Percentiles rank a stretch among this genome's conserved stretches.
Conservation (phyloP, 2,888 invertebrate species). For the Subacronicta megacephala region DNA sequence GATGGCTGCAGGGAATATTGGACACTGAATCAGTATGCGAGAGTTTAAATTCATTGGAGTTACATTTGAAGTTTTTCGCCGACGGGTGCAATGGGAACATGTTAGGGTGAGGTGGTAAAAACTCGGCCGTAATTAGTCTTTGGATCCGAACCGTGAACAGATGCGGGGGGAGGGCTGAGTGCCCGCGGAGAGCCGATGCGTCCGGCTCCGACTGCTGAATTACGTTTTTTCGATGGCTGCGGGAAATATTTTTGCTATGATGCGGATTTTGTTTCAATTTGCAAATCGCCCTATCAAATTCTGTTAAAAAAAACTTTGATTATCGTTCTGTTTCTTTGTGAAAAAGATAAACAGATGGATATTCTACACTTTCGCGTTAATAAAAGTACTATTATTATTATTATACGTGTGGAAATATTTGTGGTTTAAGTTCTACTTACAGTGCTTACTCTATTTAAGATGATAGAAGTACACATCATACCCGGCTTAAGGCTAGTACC, state of each 20-base stretch:
- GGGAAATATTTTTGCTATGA: slow-evolving; percentile 52
- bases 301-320: slow-evolving; percentile 4
- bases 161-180: slow-evolving; percentile 64
- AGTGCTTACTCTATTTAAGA: slow-evolving; percentile 3
- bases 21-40: slow-evolving; percentile 65
- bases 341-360: no score
- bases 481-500: no score
- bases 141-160: slow-evolving; percentile 79
- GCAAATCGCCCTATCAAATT: slow-evolving; percentile 13
- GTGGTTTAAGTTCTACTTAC: not conserved
- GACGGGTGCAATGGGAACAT: slow-evolving; percentile 72
- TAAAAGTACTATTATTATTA: no score
- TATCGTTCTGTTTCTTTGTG: no score
- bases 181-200: slow-evolving; percentile 63
- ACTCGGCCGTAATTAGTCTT: slow-evolving; percentile 84
- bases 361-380: no score
- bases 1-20: slow-evolving; percentile 61
- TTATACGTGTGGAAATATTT: not conserved
- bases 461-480: no score
- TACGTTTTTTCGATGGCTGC: slow-evolving; percentile 60
- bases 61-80: slow-evolving; percentile 66
- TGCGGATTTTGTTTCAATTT: slow-evolving; percentile 51
- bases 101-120: slow-evolving; percentile 77
- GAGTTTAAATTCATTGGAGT: slow-evolving; percentile 68
- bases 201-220: slow-evolving; percentile 61